Percentiles rank a stretch among this genome's conserved stretches.
Evolutionary conservation across 2,113 vertebrate genomes (phyloP).

Genomic region (Conger conger): DNA sequence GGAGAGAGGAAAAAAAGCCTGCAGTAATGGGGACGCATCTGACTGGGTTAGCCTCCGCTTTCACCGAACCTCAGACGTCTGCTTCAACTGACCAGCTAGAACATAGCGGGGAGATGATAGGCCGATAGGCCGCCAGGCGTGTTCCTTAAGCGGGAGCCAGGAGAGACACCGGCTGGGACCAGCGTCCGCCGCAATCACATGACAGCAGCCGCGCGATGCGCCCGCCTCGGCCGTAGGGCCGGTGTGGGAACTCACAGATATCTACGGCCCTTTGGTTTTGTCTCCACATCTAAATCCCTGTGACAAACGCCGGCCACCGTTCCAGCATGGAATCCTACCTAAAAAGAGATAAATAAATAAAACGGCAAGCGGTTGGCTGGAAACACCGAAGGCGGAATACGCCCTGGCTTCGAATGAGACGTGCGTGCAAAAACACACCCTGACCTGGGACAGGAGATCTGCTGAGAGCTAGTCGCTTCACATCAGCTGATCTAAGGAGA

Average conservation of each 20-base stretch:
- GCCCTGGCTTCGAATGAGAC: neutral
- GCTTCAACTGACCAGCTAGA: too few relatives aligned
- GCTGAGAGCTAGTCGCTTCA: neutral
- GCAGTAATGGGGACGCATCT: too few relatives aligned
- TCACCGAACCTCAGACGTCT: neutral
- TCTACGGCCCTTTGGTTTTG: neutral
- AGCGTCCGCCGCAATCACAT: neutral
- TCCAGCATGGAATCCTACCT: neutral
- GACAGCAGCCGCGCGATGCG: neutral
- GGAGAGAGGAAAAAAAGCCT: too few relatives aligned
- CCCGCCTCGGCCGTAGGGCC: neutral
- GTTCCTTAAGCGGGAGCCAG: neutral
- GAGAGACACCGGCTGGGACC: neutral
- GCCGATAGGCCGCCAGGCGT: neutral
- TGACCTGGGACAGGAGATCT: neutral
- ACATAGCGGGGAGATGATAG: neutral
- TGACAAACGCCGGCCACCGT: neutral
- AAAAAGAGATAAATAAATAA: neutral
- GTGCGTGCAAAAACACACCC: neutral
- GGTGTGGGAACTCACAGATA: neutral
- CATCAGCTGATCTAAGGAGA: neutral
- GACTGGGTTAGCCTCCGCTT: neutral
- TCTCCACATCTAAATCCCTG: neutral
- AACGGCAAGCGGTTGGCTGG: neutral
- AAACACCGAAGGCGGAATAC: neutral